Conservation (phyloP, 2,888 invertebrate species). For the Hirtodrosophila duncani region DNA sequence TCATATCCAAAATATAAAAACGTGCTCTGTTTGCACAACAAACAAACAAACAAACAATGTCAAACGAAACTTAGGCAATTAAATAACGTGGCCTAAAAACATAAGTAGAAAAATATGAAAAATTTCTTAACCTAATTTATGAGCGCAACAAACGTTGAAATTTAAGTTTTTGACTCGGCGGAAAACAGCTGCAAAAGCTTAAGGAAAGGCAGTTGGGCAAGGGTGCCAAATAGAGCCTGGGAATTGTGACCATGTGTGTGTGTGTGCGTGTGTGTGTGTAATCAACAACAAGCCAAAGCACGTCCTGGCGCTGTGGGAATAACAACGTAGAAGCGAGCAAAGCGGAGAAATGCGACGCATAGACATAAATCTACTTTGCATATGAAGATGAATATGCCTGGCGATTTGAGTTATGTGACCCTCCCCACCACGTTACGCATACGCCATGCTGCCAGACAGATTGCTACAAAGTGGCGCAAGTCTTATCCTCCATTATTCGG, state of each 20-base stretch:
- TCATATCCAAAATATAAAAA: slow-evolving; percentile 18
- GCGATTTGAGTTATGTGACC: slow-evolving; percentile 31
- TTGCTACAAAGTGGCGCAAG: slow-evolving; percentile 18
- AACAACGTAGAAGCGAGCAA: slow-evolving; percentile 4
- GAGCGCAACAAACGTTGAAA: slow-evolving; percentile 9
- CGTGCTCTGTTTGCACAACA: slow-evolving; percentile 14
- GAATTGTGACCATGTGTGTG: too few species aligned
- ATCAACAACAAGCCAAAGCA: slow-evolving; percentile 27
- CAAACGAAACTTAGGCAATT: slow-evolving; percentile 26
- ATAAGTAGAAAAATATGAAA: neutral
- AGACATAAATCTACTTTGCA: slow-evolving; percentile 56
- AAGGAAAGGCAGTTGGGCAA: too few species aligned
- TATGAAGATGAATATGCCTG: slow-evolving; percentile 46
- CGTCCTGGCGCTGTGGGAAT: neutral
- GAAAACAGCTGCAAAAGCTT: slow-evolving; percentile 7
- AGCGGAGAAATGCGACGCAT: slow-evolving; percentile 17
- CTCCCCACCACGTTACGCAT: slow-evolving; percentile 47
- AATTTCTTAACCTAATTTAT: slow-evolving; percentile 17
- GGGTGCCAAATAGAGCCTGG: neutral
- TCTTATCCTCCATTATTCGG: slow-evolving; percentile 5
- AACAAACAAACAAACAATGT: too few species aligned
- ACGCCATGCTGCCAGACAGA: slow-evolving; percentile 31
- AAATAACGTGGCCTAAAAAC: slow-evolving; percentile 22
- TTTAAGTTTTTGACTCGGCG: slow-evolving; percentile 4
- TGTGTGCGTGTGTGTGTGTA: too few species aligned